Conservation (phyloP, 2,888 invertebrate species). For the Crossocerus cetratus region DNA sequence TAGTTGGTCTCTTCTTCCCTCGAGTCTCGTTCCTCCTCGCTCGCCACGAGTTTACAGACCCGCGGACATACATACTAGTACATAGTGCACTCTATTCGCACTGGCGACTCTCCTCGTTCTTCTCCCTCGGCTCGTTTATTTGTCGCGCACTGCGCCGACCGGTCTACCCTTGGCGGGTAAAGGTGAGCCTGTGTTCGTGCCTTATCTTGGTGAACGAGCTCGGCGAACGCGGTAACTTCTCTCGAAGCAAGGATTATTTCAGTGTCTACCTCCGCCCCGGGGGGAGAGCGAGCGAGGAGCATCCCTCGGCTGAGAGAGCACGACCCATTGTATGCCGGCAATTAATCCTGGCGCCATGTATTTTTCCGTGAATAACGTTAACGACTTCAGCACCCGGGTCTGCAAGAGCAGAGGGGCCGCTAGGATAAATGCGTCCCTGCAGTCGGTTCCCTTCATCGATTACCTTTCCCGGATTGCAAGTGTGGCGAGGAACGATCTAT, state of each 20-base stretch:
- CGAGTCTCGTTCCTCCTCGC: conserved; percentile 10
- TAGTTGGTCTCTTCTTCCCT: conserved; percentile 19
- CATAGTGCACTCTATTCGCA: conserved; percentile 1
- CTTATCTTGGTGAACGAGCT: conserved; percentile 37
- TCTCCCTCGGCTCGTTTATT: conserved; percentile 38
- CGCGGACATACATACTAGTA: conserved; percentile 42
- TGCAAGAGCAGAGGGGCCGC: too few relatives aligned
- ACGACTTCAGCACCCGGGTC: too few relatives aligned
- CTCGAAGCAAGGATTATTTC: conserved; percentile 39
- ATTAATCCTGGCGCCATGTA: background rate
- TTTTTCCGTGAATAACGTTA: too few relatives aligned
- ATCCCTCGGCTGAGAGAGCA: background rate
- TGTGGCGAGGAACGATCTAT: too few relatives aligned
- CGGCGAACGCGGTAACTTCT: conserved; percentile 17
- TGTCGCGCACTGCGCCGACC: conserved; percentile 31
- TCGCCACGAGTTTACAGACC: conserved; percentile 36
- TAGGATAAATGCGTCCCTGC: too few relatives aligned
- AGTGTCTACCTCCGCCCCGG: conserved; percentile 7
- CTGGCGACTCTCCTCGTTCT: too few relatives aligned
- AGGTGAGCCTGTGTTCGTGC: conserved; percentile 42
- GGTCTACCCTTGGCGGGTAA: conserved; percentile 42
- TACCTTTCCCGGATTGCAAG: too few relatives aligned
- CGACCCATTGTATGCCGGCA: background rate
- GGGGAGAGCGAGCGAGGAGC: background rate
- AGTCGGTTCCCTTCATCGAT: too few relatives aligned